Evolutionary conservation across 1,140 invertebrate genomes (phyloP), one percentile per base, ranked within the genome.

Genomic region (Diachasmimorpha longicaudata): DNA sequence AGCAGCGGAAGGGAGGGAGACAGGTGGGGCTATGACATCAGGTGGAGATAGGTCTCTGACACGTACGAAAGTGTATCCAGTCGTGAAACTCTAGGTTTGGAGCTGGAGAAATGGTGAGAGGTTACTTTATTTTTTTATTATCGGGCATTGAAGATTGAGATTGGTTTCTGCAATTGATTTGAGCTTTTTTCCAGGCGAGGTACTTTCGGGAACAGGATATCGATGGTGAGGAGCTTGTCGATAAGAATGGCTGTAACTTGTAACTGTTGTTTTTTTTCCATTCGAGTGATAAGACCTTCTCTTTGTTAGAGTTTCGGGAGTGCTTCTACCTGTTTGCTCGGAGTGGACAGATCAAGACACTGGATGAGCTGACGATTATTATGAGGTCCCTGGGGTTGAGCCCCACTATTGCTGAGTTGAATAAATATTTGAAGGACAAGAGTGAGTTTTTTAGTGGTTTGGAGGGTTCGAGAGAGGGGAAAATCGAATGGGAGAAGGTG

Each of bases 321-420:
- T 98, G 96, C 84, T 98, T 98, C 88, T 96, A 96, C 84, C 90
- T 98, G 48, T 98, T 98, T 89, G 96, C 96, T 5, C 89, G 95
- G 72, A 95, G 93, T 79, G 96, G 96, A 0, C 93, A 95, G 82
- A 97, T 98, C 69, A 93, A 92, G 63, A 95, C 94, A 10, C 85
- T 98, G 67, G 96, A 98, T 86, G 96, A 98, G 87, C 88, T 98
- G 74, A 97, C 95, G 0, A 93, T 97, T 4, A 97, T 98, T 23
- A 98, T 98, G 97, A 90, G 97, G 70, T 98, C 97, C 0, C 87
- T 98, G 2, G 96, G 96, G 5, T 93, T 97, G 88, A 97, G 96
- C 79, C 97, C 97, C 0, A 99, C 97, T 2, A 96, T 96, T 79
- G 93, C 94, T 70, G 97, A 99, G 89, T 87, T 98, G 37, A 93